phyloP scores from a whole-genome alignment of 2,888 invertebrate genomes.

The Tipula unca region DNA sequence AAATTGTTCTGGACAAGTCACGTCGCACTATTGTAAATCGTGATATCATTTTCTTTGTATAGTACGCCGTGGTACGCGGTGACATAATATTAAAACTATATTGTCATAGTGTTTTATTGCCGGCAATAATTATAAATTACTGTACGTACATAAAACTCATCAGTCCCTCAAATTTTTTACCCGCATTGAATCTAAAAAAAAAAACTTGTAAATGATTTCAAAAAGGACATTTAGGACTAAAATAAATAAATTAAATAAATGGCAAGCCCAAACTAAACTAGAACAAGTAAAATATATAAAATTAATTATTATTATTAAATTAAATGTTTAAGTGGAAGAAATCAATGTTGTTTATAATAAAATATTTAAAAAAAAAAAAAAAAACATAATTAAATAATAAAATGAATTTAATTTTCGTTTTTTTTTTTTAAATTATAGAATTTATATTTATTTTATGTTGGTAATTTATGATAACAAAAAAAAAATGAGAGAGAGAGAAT shows the following conservation, averaged over 20 bases:
- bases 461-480: not conserved
- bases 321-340: conserved; percentile 2
- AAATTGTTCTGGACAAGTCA: not conserved
- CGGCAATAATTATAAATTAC: not conserved
- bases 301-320: not conserved
- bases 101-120: not conserved
- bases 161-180: too few relatives aligned
- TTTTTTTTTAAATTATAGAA: not conserved
- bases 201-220: not conserved
- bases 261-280: not conserved
- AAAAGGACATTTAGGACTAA: not conserved
- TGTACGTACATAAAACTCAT: not conserved
- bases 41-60: not conserved
- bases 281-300: not conserved
- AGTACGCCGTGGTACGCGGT: too few relatives aligned
- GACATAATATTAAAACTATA: too few relatives aligned
- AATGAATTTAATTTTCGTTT: not conserved
- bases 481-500: not conserved
- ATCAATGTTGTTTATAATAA: conserved; percentile 14
- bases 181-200: not conserved
- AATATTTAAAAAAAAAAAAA: not conserved
- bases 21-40: not conserved
- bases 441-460: not conserved
- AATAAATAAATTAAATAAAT: not conserved
- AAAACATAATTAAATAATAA: not conserved